Percentiles rank a stretch among this genome's conserved stretches.
phyloP scores from a whole-genome alignment of 2,113 vertebrate species.

The Gopherus flavomarginatus region DNA sequence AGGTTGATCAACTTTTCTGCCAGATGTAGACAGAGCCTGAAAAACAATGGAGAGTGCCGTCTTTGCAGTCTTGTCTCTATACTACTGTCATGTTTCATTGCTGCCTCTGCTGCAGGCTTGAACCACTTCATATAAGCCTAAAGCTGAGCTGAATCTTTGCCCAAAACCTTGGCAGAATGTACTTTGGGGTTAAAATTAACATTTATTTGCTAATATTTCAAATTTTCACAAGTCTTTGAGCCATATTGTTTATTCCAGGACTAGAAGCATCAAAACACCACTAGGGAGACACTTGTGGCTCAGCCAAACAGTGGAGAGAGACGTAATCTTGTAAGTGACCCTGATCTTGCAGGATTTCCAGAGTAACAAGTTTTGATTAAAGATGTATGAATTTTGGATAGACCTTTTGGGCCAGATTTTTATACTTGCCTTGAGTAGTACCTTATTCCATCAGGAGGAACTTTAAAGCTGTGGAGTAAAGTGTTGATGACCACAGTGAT shows the following conservation, averaged over 20 bases:
- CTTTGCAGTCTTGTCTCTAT: background rate
- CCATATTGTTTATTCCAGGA: background rate
- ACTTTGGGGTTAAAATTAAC: background rate
- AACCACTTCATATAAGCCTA: background rate
- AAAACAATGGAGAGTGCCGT: slow-evolving; percentile 10
- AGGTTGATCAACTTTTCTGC: slow-evolving; percentile 75
- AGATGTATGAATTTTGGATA: fast-evolving
- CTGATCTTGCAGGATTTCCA: background rate
- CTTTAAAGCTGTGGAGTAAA: background rate
- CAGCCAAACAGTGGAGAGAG: background rate
- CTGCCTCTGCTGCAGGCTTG: slow-evolving; percentile 9
- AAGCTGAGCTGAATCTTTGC: background rate
- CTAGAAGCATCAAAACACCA: background rate
- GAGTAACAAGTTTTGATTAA: background rate
- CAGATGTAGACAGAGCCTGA: slow-evolving; percentile 60
- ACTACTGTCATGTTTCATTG: slow-evolving; percentile 53
- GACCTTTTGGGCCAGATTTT: background rate
- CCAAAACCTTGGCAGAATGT: background rate
- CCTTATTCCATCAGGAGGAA: background rate
- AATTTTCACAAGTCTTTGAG: background rate
- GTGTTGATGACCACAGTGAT: background rate
- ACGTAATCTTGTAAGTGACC: background rate
- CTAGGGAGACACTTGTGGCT: background rate
- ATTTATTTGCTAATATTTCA: background rate
- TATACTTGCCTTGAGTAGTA: fast-evolving